These are phyloP conservation scores for Mastacembelus armatus DNA, from an alignment of 2,797 vertebrate species.

Conservation along the genomic window DNA sequence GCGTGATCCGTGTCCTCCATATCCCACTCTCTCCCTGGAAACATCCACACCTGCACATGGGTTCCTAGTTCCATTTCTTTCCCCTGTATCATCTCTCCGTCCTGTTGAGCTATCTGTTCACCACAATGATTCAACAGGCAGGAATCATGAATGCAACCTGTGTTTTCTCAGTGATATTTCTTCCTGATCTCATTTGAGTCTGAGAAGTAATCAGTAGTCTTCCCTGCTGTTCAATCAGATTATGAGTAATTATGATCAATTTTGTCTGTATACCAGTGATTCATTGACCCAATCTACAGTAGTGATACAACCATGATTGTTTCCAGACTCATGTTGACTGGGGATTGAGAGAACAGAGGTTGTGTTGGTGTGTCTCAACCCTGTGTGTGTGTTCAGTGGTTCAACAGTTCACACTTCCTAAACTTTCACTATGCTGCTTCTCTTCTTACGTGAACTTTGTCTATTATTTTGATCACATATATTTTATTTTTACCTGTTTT, in stretches of 20 bases:
- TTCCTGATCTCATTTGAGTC: conserved; percentile 46
- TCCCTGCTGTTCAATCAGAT: conserved; percentile 42
- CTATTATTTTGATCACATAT: conserved; percentile 32
- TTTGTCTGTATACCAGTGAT: conserved; percentile 31
- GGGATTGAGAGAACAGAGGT: conserved; percentile 52
- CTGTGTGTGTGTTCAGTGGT: conserved; percentile 75
- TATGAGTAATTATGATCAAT: background rate
- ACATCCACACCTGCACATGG: conserved; percentile 82
- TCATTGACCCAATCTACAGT: conserved; percentile 58
- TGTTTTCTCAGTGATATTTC: conserved; percentile 37
- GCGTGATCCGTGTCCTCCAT: conserved; percentile 55
- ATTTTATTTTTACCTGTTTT: conserved; percentile 23
- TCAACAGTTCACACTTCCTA: conserved; percentile 54
- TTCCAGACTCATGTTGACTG: conserved; percentile 50
- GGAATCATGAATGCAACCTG: conserved; percentile 61
- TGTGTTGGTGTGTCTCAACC: conserved; percentile 67
- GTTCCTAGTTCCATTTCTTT: conserved; percentile 65
- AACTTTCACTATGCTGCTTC: background rate
- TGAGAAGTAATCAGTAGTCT: conserved; percentile 32
- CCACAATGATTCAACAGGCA: conserved; percentile 56
- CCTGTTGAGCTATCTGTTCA: conserved; percentile 73
- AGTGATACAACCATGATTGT: conserved; percentile 11
- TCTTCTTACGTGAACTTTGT: too few species aligned
- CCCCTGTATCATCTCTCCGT: conserved; percentile 8
- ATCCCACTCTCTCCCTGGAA: conserved; percentile 77